Base-by-base conservation (phyloP, 2,113 vertebrate genomes). In the Sylvilagus bachmani region DNA sequence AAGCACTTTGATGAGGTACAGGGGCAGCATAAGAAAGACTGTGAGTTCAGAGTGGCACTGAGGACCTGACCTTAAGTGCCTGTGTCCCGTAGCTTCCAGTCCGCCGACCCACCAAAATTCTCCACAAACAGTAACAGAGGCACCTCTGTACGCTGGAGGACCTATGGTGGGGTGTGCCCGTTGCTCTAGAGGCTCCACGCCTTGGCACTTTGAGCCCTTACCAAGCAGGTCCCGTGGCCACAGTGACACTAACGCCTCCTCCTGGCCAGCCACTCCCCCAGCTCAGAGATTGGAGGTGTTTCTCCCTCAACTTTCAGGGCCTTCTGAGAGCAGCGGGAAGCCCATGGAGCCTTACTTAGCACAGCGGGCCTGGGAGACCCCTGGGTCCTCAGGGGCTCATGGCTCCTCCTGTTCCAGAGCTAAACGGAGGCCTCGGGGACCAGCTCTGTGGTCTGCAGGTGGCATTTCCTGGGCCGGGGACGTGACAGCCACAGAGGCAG, bases 181-280 rank as follows among this genome's bases (percentile, higher is more conserved):
- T 75, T 75, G 77, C 77, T 83, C 31, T 27, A 22, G 31, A 51
- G 49, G 6, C 58, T n/a, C 21, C 49, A 27, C 44, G 27, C 58
- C 49, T 88, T 89, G 79, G 58, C 81, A 67, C 24, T 6, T 33
- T 31, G 36, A 93, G 80, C 44, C 90, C 44, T 89, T 55, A 73
- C 16, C 79, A 73, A 25, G 67, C 80, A 85, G 73, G 75, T 64
- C 73, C 36, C 4, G 27, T 27, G 24, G 73, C 74, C 55, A 78
- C 10, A 49, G 58, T 58, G 58, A 73, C 80, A 67, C n/a, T 58
- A 58, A 89, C 29, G 38, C 44, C 86, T 84, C 74, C 33, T 84
- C 58, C 58, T 61, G n/a, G 21, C 25, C 44, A 77, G 69, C 44
- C 62, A 53, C 77, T 55, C 77, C 8, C 33, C 24, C 33, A 77